A percentile compares a stretch with the other conserved stretches of the same genome.
phyloP scores from a whole-genome alignment of 2,888 invertebrate genomes.

The Caenorhabditis panamensis region DNA sequence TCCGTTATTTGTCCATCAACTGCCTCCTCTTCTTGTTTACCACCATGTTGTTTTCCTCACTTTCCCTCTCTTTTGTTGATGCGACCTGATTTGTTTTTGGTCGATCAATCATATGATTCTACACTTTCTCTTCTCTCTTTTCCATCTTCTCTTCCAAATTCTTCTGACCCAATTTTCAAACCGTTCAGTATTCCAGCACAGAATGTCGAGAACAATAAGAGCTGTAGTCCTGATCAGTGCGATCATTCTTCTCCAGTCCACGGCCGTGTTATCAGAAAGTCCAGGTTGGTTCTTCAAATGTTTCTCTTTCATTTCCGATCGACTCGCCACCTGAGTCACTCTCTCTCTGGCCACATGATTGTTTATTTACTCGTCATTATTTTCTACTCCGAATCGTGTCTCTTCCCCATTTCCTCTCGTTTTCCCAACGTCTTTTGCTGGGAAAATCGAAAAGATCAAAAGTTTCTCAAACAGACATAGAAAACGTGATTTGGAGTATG shows the following conservation, averaged over 20 bases:
- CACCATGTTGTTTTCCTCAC: slow-evolving; percentile 26
- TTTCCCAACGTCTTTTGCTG: not conserved
- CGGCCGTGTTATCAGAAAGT: slow-evolving; percentile 65
- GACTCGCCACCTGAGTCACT: slow-evolving; percentile 1
- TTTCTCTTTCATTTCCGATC: not conserved
- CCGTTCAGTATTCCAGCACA: slow-evolving; percentile 39
- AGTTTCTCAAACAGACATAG: slow-evolving; percentile 1
- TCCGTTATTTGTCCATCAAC: slow-evolving; percentile 6
- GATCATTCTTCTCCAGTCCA: slow-evolving; percentile 20
- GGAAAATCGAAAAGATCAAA: slow-evolving; percentile 4
- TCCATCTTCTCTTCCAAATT: not conserved
- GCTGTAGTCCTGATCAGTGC: slow-evolving; percentile 7
- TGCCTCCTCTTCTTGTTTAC: slow-evolving; percentile 2
- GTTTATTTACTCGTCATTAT: slow-evolving; percentile 36
- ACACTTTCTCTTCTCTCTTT: slow-evolving; percentile 5
- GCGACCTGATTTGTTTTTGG: slow-evolving; percentile 42
- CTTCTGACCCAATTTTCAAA: slow-evolving; percentile 59
- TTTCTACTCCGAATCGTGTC: slow-evolving; percentile 1
- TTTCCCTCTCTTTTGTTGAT: slow-evolving; percentile 9
- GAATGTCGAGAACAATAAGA: slow-evolving; percentile 21
- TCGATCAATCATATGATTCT: slow-evolving; percentile 33
- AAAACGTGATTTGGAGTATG: slow-evolving; percentile 17
- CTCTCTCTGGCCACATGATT: not conserved
- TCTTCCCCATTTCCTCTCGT: not conserved
- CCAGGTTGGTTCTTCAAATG: slow-evolving; percentile 53